Base-by-base conservation (phyloP, 2,888 invertebrate genomes). In the Dexiosoma caninum region DNA sequence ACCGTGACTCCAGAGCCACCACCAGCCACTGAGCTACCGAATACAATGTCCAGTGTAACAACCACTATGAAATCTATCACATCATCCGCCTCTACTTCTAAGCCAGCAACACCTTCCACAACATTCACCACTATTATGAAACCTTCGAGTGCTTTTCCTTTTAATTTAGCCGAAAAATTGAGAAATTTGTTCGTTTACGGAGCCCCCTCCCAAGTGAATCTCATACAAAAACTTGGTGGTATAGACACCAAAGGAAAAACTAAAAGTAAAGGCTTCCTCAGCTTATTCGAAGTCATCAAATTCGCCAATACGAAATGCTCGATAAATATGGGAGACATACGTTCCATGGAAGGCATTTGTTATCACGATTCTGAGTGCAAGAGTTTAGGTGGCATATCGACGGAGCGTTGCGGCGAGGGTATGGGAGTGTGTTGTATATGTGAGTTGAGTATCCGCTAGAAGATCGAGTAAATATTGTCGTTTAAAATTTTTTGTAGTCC, bases 351-450 rank as follows among this genome's bases (percentile, higher is more conserved):
- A 85, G 96, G 95, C 0, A 92, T 92, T 23, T 96, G 96, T 86
- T 92, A 94, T 83, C 93, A 94, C 85, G 91, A 92, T 76, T 90
- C 92, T 37, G 94, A 95, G 86, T 96, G 96, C 86, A 90, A 91
- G 16, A 90, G 91, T 57, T 87, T 92, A 42, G 93, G 93, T 59
- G 95, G 95, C 1, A 91, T 91, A 6, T 88, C 92, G 1, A 92
- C 93, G 88, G 94, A 94, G n/a, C 87, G 91, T 0, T 95, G 95
- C 88, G 95, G 94, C 14, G 93, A 93, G 86, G 95, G 94, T 4
- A 93, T 93, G 85, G 95, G 95, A 10, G 93, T 93, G 30, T 95
- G 95, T 86, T 95, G 95, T 86, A 92, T 94, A 81, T 93, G 95
- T 95, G 91, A 93, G 94, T 86, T 14, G 21, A 7, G 8, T 27